Evolutionary conservation across 1,140 invertebrate genomes (phyloP).

Genomic region (Lepidostoma basale): DNA sequence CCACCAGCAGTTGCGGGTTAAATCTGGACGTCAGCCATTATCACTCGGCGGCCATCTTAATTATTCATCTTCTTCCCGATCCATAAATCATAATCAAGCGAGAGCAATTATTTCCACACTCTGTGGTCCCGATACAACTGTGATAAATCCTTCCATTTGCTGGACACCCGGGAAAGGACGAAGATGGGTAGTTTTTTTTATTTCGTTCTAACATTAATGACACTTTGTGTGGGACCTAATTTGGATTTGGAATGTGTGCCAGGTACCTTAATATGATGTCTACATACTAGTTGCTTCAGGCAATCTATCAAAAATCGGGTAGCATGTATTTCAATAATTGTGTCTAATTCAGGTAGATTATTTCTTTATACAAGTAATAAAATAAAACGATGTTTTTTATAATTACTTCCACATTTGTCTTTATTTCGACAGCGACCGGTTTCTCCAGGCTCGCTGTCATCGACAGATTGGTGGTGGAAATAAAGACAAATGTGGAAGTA

Average conservation of each 20-base stretch:
- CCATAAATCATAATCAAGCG: constrained; percentile 32
- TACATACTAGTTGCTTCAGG: constrained; percentile 13
- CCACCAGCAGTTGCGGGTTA: neutral
- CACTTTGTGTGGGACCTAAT: constrained; percentile 3
- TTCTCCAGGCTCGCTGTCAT: too few species aligned
- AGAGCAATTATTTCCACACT: constrained; percentile 24
- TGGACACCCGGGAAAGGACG: neutral
- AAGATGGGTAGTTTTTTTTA: neutral
- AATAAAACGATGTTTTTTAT: too few species aligned
- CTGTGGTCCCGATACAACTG: constrained; percentile 9
- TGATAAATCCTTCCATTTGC: constrained; percentile 8
- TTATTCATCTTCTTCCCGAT: constrained; percentile 24
- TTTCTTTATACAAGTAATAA: too few species aligned
- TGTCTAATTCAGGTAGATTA: too few species aligned
- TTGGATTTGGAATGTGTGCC: neutral
- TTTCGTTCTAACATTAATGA: neutral
- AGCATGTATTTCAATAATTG: too few species aligned
- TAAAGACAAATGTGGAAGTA: too few species aligned
- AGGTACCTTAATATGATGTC: neutral
- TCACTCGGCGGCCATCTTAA: constrained; percentile 23
- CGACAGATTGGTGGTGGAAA: too few species aligned
- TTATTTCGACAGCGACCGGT: too few species aligned
- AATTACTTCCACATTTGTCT: too few species aligned
- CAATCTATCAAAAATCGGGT: too few species aligned
- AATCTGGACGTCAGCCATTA: constrained; percentile 23